A percentile compares a stretch with the other conserved stretches of the same genome.
Conservation (phyloP, 2,888 invertebrate species). For the Laothoe populi region DNA sequence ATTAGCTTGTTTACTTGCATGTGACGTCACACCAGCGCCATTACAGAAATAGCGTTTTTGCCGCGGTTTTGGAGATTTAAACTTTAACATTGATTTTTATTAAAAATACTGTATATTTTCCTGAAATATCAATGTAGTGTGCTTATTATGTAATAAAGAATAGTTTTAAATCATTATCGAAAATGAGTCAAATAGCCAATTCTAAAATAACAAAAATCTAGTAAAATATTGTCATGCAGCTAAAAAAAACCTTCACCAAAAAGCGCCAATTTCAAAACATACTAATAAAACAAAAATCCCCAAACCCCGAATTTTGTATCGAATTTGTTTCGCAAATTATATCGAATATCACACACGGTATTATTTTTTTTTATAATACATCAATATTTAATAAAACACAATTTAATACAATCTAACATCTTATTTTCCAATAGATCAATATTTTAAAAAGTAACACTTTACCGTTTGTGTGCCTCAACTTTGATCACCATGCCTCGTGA, state of each 20-base stretch:
- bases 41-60: too few relatives aligned
- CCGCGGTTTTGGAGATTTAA: too few relatives aligned
- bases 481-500: constrained; percentile 20
- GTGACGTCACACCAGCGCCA: too few relatives aligned
- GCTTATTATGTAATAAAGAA: too few relatives aligned
- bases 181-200: too few relatives aligned
- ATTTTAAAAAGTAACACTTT: constrained; percentile 5
- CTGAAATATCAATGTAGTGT: too few relatives aligned
- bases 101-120: too few relatives aligned
- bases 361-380: not conserved
- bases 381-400: not conserved
- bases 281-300: not conserved
- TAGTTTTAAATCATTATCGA: too few relatives aligned
- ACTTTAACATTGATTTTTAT: too few relatives aligned
- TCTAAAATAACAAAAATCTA: not conserved
- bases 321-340: constrained; percentile 4
- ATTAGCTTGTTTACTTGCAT: too few relatives aligned
- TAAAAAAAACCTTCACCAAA: constrained; percentile 30
- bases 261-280: constrained; percentile 17
- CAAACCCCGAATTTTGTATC: constrained; percentile 5
- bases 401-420: not conserved
- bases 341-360: not conserved
- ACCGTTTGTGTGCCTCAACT: not conserved
- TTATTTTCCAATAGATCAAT: not conserved
- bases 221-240: constrained; percentile 23